phyloP scores from a whole-genome alignment of 1,140 invertebrate species.

The Sycophaga agraensis region DNA sequence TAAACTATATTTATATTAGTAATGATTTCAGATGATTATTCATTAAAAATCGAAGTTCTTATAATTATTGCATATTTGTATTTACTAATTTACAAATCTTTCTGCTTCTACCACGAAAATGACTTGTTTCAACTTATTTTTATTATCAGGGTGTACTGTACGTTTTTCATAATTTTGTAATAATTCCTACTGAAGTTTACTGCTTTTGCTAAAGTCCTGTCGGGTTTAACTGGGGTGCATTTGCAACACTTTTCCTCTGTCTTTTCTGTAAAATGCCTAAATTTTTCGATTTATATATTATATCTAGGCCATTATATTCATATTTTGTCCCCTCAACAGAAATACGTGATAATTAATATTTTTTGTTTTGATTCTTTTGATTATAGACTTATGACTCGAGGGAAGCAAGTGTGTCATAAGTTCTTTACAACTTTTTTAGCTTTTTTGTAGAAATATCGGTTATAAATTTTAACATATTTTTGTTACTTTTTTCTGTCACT shows the following conservation, averaged over 20 bases:
- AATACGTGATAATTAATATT: not conserved
- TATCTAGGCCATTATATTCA: conserved; percentile 49
- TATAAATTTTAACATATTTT: not conserved
- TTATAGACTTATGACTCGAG: no score
- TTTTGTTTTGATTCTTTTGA: not conserved
- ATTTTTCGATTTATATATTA: conserved; percentile 27
- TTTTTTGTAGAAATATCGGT: no score
- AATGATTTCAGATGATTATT: not conserved
- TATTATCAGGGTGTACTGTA: conserved; percentile 19
- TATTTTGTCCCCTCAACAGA: conserved; percentile 53
- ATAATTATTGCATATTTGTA: not conserved
- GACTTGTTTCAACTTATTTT: not conserved
- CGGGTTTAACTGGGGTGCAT: conserved; percentile 59
- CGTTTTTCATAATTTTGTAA: conserved; percentile 5
- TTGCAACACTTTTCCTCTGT: conserved; percentile 53
- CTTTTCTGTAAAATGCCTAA: conserved; percentile 27
- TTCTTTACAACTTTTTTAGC: not conserved
- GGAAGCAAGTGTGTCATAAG: no score
- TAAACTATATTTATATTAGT: not conserved
- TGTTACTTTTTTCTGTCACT: no score
- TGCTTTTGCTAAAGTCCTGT: conserved; percentile 49
- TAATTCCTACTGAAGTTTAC: conserved; percentile 33
- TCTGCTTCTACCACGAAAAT: no score
- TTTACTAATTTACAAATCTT: not conserved
- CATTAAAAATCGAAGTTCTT: not conserved